Evolutionary conservation across 2,888 invertebrate genomes (phyloP).

Genomic region (Cerceris rybyensis): DNA sequence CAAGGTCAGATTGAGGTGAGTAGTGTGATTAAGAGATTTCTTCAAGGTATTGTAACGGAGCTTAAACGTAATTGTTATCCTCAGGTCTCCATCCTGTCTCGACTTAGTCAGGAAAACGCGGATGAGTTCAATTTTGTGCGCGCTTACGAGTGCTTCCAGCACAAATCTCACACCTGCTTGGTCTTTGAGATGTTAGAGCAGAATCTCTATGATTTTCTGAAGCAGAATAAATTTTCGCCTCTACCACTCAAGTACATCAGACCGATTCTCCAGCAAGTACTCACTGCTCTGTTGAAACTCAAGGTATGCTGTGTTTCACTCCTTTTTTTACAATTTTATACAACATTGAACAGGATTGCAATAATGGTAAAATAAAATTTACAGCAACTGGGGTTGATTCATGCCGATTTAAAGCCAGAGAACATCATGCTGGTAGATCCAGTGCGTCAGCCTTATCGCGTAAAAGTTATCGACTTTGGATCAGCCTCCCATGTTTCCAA

Average conservation of each 20-base stretch:
- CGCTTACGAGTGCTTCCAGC: slow-evolving; percentile 99
- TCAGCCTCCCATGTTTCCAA: slow-evolving; percentile 99
- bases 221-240: slow-evolving; percentile 99
- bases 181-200: slow-evolving; percentile 99
- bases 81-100: slow-evolving; percentile 93
- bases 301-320: slow-evolving; percentile 84
- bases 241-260: slow-evolving; percentile 98
- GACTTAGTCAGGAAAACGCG: slow-evolving; percentile 97
- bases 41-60: neutral
- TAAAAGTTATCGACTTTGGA: slow-evolving; percentile 99
- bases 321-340: neutral
- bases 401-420: slow-evolving; percentile 99
- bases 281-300: slow-evolving; percentile 92
- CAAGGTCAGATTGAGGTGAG: slow-evolving; percentile 99
- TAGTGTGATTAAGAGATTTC: slow-evolving; percentile 10
- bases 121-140: slow-evolving; percentile 99
- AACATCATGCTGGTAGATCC: slow-evolving; percentile 99
- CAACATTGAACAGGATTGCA: neutral
- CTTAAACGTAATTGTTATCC: slow-evolving; percentile 13
- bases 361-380: slow-evolving; percentile 59
- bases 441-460: slow-evolving; percentile 97
- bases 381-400: slow-evolving; percentile 98
- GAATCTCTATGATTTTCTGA: slow-evolving; percentile 99
- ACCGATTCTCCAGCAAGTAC: slow-evolving; percentile 99
- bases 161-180: slow-evolving; percentile 99